Base-by-base conservation (phyloP, 2,113 vertebrate species). In the Coptodon rendalli region DNA sequence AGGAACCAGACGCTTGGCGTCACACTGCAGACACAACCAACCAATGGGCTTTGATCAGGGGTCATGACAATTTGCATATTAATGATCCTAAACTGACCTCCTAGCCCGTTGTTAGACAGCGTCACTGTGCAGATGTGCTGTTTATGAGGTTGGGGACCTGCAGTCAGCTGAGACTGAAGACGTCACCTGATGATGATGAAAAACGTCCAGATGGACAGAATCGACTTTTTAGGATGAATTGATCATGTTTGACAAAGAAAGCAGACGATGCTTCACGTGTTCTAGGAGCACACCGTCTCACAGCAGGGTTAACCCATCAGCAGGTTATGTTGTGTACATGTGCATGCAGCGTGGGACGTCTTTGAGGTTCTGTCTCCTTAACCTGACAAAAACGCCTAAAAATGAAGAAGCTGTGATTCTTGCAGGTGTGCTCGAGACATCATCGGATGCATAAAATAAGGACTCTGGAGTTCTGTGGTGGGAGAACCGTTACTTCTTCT, bases 161-260 rank as follows among this genome's bases (percentile, higher is more conserved):
- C 59, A 63, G 59, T 63, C 59, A 63, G 29, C 59, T 19, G 29
- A 63, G 3, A 4, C 29, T 63, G 59, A 63, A 63, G 29, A 63
- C 1, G 2, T 61, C 57, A 34, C 0, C 57, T 34, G 29, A 34
- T 53, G 17, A 9, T 19, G 50, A n/a, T 61, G 57, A 9, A 61
- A 61, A 61, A 61, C 5, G 0, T 31, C 57, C 57, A 4, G 53
- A 12, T 2, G n/a, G n/a, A 54, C n/a, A 54, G 57, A 61, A 61
- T 61, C 1, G 0, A 3, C 29, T 34, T 59, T 59, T 61, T 34
- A 34, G 29, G 59, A 4, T 1, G 29, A 63, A 63, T 6, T 2
- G 16, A 63, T 34, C 16, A 6, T 3, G 16, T 63, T 63, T 34
- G 59, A 22, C n/a, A 54, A 54, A 61, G 0, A 0, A 3, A 31